phyloP scores from a whole-genome alignment of 2,888 invertebrate species.

The Cryptus armator region DNA sequence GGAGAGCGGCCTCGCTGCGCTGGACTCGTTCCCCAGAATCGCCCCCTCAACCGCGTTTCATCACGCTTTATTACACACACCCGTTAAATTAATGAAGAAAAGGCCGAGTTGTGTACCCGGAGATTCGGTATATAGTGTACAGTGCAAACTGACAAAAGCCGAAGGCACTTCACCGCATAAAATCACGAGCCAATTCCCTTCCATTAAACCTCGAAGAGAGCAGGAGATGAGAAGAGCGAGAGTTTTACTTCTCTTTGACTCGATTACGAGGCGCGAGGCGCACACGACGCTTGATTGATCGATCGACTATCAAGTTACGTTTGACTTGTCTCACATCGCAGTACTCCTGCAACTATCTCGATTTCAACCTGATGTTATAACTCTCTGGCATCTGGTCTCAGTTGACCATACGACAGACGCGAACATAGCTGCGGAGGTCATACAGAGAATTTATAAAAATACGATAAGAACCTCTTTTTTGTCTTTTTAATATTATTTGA shows the following conservation, averaged over 20 bases:
- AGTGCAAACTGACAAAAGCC: slow-evolving; percentile 50
- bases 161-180: slow-evolving; percentile 55
- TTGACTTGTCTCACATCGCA: slow-evolving; percentile 38
- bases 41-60: slow-evolving; percentile 67
- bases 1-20: slow-evolving; percentile 20
- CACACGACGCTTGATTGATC: slow-evolving; percentile 57
- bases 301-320: slow-evolving; percentile 58
- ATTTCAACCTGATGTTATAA: slow-evolving; percentile 44
- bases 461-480: neutral
- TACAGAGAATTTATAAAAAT: neutral
- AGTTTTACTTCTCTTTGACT: slow-evolving; percentile 34
- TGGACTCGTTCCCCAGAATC: slow-evolving; percentile 46
- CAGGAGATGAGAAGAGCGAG: slow-evolving; percentile 5
- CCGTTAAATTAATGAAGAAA: slow-evolving; percentile 70
- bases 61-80: slow-evolving; percentile 69
- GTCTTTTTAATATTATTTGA: no score
- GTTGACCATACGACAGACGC: slow-evolving; percentile 28
- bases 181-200: slow-evolving; percentile 65
- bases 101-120: slow-evolving; percentile 46
- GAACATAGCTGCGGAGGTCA: slow-evolving; percentile 17
- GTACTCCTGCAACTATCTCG: slow-evolving; percentile 18
- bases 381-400: slow-evolving; percentile 34
- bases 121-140: slow-evolving; percentile 26
- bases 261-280: slow-evolving; percentile 43
- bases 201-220: slow-evolving; percentile 44